Evolutionary conservation across 2,888 invertebrate species (phyloP).

Genomic region (Drosophila testacea): DNA sequence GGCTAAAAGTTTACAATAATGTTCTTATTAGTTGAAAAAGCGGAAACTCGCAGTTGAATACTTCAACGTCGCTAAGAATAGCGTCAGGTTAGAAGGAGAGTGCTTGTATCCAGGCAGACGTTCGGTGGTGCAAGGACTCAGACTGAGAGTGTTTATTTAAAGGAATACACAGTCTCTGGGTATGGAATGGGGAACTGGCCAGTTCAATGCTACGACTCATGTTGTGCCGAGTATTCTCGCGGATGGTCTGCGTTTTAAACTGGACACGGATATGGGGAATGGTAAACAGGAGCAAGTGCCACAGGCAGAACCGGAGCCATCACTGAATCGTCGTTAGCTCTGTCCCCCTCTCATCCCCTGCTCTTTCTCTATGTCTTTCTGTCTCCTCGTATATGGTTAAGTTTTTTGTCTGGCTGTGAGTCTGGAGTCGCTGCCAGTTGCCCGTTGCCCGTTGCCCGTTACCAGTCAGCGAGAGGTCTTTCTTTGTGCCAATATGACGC

Average conservation of each 20-base stretch:
- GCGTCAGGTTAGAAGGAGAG: constrained; percentile 25
- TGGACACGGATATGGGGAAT: constrained; percentile 69
- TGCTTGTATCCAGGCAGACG: constrained; percentile 50
- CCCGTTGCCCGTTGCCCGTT: constrained; percentile 50
- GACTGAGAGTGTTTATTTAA: constrained; percentile 65
- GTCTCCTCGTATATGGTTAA: constrained; percentile 40
- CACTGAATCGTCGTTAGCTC: constrained; percentile 38
- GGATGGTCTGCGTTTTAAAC: constrained; percentile 60
- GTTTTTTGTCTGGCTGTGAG: constrained; percentile 65
- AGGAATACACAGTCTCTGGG: constrained; percentile 42
- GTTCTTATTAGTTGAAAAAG: background rate
- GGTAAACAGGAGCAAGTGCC: constrained; percentile 60
- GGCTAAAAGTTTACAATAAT: background rate
- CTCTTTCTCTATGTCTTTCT: background rate
- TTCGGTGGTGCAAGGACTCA: constrained; percentile 52
- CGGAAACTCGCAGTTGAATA: background rate
- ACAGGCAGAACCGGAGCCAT: constrained; percentile 41
- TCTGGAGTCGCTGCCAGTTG: constrained; percentile 42
- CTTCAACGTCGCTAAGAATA: constrained; percentile 13
- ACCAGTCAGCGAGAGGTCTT: constrained; percentile 66
- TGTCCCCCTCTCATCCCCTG: constrained; percentile 19
- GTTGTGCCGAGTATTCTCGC: constrained; percentile 34
- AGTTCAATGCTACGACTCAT: constrained; percentile 31
- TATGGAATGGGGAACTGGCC: constrained; percentile 36
- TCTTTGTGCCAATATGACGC: constrained; percentile 66